Conservation (phyloP, 2,888 invertebrate genomes). For the Drosophila cracens region DNA sequence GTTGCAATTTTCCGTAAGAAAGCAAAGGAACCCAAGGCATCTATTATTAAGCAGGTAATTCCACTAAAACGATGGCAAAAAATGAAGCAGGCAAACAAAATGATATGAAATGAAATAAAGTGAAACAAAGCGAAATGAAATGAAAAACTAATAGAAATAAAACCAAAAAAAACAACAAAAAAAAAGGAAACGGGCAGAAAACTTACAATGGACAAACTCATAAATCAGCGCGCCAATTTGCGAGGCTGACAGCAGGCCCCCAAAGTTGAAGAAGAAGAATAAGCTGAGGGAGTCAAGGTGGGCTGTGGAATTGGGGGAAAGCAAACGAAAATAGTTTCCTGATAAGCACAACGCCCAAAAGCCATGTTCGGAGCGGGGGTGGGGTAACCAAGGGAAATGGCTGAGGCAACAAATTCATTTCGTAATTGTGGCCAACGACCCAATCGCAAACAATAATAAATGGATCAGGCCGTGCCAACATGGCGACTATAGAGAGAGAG, state of each 20-base stretch:
- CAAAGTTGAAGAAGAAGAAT: conserved; percentile 25
- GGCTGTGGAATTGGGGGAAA: not conserved
- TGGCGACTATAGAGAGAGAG: conserved; percentile 20
- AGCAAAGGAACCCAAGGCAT: conserved; percentile 42
- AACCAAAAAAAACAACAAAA: conserved; percentile 40
- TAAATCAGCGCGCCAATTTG: conserved; percentile 80
- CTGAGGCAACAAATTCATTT: conserved; percentile 80
- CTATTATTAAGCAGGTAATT: conserved; percentile 75
- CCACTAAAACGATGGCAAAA: conserved; percentile 70
- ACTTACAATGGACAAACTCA: conserved; percentile 74
- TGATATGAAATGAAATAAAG: conserved; percentile 56
- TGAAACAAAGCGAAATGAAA: conserved; percentile 71
- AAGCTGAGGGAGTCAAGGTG: conserved; percentile 46
- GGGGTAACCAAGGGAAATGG: conserved; percentile 26
- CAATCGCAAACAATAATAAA: conserved; percentile 70
- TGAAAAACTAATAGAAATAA: conserved; percentile 78
- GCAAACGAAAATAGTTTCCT: conserved; percentile 46
- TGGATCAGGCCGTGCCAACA: conserved; percentile 49
- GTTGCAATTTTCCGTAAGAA: conserved; percentile 31
- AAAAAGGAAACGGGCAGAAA: conserved; percentile 4
- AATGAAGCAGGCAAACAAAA: conserved; percentile 45
- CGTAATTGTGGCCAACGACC: conserved; percentile 82
- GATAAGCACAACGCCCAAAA: conserved; percentile 42
- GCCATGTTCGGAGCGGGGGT: not conserved
- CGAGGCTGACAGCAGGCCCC: conserved; percentile 63